phyloP scores from a whole-genome alignment of 2,113 vertebrate species.

The Chunga burmeisteri region DNA sequence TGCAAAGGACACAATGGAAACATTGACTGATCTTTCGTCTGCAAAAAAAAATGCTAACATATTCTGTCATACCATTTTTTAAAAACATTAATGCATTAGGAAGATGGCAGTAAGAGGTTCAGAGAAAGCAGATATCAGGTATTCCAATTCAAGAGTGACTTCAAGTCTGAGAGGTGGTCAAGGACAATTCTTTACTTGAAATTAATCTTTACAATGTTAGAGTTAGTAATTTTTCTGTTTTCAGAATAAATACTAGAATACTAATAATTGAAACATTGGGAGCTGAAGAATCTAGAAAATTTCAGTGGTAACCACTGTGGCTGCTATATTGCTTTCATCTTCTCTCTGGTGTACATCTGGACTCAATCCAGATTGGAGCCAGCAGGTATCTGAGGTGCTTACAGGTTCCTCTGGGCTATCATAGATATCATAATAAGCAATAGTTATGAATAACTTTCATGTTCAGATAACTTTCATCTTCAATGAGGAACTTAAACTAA shows the following conservation, averaged over 20 bases:
- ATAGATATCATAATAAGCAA: neutral
- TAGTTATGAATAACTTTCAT: neutral
- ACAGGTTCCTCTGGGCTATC: neutral
- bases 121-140: neutral
- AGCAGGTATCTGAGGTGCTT: neutral
- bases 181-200: neutral
- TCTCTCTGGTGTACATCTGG: neutral
- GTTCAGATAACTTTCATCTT: neutral
- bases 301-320: neutral
- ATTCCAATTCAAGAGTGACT: neutral
- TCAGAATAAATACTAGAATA: neutral
- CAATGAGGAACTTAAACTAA: neutral
- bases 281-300: neutral
- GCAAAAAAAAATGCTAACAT: neutral
- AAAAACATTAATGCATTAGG: neutral
- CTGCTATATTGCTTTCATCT: neutral
- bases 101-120: neutral
- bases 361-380: neutral
- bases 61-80: neutral
- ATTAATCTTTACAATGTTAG: neutral
- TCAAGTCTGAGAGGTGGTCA: neutral
- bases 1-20: neutral
- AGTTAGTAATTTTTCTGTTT: neutral
- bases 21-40: neutral
- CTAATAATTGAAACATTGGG: neutral